These are phyloP conservation scores for Propithecus perrieri DNA, from an alignment of 2,797 vertebrate genomes.

Conservation along the genomic window DNA sequence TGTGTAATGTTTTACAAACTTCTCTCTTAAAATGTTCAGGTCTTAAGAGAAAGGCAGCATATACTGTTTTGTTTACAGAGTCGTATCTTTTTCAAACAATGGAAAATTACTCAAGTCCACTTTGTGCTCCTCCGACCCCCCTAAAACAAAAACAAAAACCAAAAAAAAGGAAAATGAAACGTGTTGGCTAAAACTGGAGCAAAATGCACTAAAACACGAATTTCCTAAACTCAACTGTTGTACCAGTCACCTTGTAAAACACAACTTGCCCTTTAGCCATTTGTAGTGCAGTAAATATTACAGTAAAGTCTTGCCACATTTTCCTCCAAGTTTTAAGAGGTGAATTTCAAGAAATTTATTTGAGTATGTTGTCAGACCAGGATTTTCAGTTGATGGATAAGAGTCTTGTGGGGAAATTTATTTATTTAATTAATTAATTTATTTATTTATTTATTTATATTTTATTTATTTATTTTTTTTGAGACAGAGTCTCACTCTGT, in stretches of 20 bases:
- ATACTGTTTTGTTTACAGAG: neutral
- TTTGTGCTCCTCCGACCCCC: neutral
- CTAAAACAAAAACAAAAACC: neutral
- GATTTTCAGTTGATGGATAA: conserved; percentile 72
- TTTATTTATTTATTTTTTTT: too few relatives aligned
- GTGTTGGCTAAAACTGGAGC: neutral
- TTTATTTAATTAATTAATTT: neutral
- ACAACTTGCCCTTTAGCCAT: neutral
- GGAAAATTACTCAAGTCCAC: neutral
- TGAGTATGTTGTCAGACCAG: conserved; percentile 15
- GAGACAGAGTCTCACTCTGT: too few relatives aligned
- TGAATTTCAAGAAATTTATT: neutral
- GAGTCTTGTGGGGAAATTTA: conserved; percentile 72
- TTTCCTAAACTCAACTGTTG: neutral
- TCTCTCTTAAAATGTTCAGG: neutral
- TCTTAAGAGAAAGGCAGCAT: neutral
- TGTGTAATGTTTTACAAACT: neutral
- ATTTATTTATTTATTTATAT: too few relatives aligned
- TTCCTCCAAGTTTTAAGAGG: neutral
- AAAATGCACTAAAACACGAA: neutral
- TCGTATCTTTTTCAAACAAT: neutral
- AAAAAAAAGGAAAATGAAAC: conserved; percentile 56
- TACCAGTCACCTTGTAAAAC: neutral
- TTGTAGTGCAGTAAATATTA: neutral
- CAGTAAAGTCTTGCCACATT: neutral